A percentile compares a stretch with the other conserved stretches of the same genome.
Conservation (phyloP, 2,888 invertebrate genomes). For the Eueremaeus valkanovi region DNA sequence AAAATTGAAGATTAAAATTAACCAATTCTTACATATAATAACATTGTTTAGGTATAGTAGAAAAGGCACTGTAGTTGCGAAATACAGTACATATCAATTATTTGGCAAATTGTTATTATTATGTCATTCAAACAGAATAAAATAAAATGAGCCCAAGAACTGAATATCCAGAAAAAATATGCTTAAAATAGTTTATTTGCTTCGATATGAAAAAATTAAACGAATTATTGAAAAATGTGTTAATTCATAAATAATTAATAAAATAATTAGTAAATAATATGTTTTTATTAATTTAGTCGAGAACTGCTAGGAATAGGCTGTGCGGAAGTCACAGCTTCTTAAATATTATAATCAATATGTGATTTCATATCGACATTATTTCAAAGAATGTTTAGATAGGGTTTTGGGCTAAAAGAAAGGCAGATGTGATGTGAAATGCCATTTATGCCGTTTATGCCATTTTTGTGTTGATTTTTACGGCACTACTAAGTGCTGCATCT, state of each 20-base stretch:
- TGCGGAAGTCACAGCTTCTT: slow-evolving; percentile 4
- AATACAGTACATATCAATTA: background rate
- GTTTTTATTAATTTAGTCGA: too few species aligned
- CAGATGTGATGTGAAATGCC: slow-evolving; percentile 17
- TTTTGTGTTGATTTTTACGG: slow-evolving; percentile 28
- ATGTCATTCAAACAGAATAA: slow-evolving; percentile 11
- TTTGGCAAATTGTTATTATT: background rate
- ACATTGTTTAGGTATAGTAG: slow-evolving; percentile 3
- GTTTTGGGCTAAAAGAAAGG: slow-evolving; percentile 33
- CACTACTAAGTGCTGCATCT: slow-evolving; percentile 33
- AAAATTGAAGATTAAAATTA: background rate
- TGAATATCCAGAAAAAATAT: too few species aligned
- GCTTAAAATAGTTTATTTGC: too few species aligned
- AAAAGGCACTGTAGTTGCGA: background rate
- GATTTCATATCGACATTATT: slow-evolving; percentile 6
- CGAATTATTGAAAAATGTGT: too few species aligned
- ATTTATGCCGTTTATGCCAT: slow-evolving; percentile 29
- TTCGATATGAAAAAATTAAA: too few species aligned
- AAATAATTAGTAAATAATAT: too few species aligned
- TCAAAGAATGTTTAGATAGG: slow-evolving; percentile 22
- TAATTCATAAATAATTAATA: slow-evolving; percentile 8
- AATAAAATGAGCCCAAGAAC: background rate
- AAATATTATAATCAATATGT: background rate
- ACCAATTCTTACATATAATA: background rate
- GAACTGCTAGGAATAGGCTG: too few species aligned